phyloP scores from a whole-genome alignment of 2,797 vertebrate genomes.

The Neosilurus hyrtlii region DNA sequence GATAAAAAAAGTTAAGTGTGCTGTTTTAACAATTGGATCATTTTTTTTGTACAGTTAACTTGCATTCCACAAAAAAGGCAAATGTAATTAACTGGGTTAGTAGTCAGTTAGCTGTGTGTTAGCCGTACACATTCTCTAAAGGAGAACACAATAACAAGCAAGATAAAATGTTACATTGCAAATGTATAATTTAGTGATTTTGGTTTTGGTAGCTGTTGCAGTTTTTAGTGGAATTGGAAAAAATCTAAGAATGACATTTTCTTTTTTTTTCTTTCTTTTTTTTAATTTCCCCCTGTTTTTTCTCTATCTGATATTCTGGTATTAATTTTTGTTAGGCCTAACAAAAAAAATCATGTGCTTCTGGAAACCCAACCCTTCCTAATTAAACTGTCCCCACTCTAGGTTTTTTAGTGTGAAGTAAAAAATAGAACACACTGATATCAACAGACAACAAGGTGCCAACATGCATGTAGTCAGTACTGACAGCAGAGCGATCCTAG shows the following conservation, averaged over 20 bases:
- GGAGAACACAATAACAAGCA: not conserved
- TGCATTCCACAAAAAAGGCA: not conserved
- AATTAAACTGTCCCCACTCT: no score
- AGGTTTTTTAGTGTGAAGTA: no score
- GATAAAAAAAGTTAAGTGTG: not conserved
- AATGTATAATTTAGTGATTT: not conserved
- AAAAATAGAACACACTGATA: no score
- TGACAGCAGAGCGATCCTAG: no score
- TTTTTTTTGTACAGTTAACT: no score
- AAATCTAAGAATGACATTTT: not conserved
- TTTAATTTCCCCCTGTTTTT: no score
- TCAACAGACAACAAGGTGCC: no score
- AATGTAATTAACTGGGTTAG: not conserved
- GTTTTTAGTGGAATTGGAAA: not conserved
- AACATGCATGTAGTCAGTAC: no score
- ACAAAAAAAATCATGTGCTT: no score
- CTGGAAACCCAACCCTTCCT: no score
- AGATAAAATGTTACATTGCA: no score
- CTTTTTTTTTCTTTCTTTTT: not conserved
- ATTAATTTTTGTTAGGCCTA: not conserved
- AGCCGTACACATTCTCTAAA: not conserved
- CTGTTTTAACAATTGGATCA: not conserved
- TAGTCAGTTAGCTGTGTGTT: not conserved
- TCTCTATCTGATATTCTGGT: not conserved
- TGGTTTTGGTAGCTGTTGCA: not conserved